A percentile compares a stretch with the other conserved stretches of the same genome.
phyloP scores from a whole-genome alignment of 2,888 invertebrate genomes.

The Linnaemya tessellans region DNA sequence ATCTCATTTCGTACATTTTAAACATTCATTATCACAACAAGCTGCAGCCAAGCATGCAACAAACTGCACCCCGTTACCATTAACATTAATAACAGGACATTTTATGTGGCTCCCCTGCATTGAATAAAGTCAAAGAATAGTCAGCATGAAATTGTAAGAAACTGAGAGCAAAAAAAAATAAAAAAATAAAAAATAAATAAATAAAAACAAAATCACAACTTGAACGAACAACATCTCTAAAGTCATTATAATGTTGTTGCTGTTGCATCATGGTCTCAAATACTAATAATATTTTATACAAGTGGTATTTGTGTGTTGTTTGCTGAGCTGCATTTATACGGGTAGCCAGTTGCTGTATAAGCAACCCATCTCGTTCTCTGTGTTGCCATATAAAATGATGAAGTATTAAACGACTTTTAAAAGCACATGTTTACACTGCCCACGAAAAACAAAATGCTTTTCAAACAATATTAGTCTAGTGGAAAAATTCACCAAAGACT shows the following conservation, averaged over 20 bases:
- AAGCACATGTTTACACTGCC: conserved; percentile 33
- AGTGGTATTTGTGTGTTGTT: conserved; percentile 17
- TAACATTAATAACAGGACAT: conserved; percentile 57
- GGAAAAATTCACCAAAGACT: not conserved
- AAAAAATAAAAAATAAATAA: conserved; percentile 44
- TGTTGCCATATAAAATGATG: conserved; percentile 22
- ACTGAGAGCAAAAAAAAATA: not conserved
- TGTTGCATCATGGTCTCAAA: conserved; percentile 60
- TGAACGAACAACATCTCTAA: conserved; percentile 51
- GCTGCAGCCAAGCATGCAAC: conserved; percentile 61
- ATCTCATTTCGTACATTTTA: conserved; percentile 14
- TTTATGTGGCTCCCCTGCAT: conserved; percentile 32
- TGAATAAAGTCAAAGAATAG: conserved; percentile 3
- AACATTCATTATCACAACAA: conserved; percentile 68
- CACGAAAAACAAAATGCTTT: not conserved
- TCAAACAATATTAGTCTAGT: not conserved
- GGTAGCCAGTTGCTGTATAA: not conserved
- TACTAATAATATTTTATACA: conserved; percentile 62
- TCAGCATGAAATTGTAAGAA: conserved; percentile 24
- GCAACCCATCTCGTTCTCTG: not conserved
- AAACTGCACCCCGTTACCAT: conserved; percentile 47
- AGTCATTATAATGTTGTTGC: conserved; percentile 54
- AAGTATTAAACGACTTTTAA: conserved; percentile 56
- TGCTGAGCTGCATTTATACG: conserved; percentile 17
- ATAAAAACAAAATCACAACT: conserved; percentile 57